Base-by-base conservation (phyloP, 2,113 vertebrate species). In the Tragulus kanchil region DNA sequence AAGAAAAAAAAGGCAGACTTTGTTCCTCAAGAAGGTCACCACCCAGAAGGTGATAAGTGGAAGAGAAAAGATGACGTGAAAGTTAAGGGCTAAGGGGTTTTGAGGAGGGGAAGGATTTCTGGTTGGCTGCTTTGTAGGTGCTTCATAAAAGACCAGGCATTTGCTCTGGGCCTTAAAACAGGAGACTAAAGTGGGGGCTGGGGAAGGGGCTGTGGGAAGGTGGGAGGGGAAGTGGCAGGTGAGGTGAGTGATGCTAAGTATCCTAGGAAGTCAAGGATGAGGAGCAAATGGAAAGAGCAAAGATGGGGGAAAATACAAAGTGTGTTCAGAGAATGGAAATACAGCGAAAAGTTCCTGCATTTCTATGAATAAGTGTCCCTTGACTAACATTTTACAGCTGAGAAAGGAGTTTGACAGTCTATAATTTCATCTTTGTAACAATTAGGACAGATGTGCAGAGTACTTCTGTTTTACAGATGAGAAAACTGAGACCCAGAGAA, bases 401-500 rank as follows among this genome's bases (percentile, higher is more conserved):
- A 77, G 31, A 50, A 95, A 92, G 25, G 54, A 58, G 59, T 96
- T 77, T 69, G 56, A 78, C 36, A 56, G 16, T 78, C 23, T 81
- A 54, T 59, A 19, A 36, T 73, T 45, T 89, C 25, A 83, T 77
- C 69, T 88, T 88, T 77, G 88, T 81, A 89, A 84, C 52, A 94
- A 62, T 31, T 61, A 90, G 56, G 69, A 90, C 25, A 87, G 48
- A 73, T 6, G 9, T 6, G 9, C 56, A 92, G 42, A 94, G 62
- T 62, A 26, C 48, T 17, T 97, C n/a, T 56, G 7, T 64, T 85
- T 97, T 73, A 93, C 23, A 84, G 56, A 75, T 42, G 21, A 88
- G 71, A 77, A 91, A 93, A 92, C 21, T 17, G 61, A 79, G 67
- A 54, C 54, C 36, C 71, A 78, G 50, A 81, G 52, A 81, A 36